Conservation (phyloP, 2,888 invertebrate species). For the Metopia argyrocephala region DNA sequence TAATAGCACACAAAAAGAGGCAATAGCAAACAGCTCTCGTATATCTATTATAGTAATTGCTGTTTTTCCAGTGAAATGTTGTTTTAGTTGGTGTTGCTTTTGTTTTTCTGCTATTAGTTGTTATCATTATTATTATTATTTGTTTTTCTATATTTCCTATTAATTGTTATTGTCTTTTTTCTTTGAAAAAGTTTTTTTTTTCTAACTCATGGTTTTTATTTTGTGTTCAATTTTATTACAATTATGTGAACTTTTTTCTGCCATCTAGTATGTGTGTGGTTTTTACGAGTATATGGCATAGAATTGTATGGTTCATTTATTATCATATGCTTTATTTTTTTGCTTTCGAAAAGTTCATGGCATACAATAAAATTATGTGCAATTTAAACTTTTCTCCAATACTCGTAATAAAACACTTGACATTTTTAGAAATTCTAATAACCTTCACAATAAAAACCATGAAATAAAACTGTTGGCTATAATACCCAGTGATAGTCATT, state of each 20-base stretch:
- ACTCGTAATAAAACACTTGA: conserved; percentile 26
- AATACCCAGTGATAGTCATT: neutral
- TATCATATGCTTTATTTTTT: neutral
- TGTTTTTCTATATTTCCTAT: too few relatives aligned
- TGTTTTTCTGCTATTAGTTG: neutral
- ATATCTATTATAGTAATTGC: conserved; percentile 10
- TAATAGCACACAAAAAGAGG: conserved; percentile 16
- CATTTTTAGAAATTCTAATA: conserved; percentile 7
- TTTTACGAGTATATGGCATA: conserved; percentile 52
- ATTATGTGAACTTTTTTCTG: neutral
- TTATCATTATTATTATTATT: neutral
- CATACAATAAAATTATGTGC: conserved; percentile 29
- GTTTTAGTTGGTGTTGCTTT: conserved; percentile 5
- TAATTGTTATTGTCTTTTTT: neutral
- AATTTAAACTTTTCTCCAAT: conserved; percentile 38
- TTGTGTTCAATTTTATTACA: conserved; percentile 20
- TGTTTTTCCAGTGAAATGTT: too few relatives aligned
- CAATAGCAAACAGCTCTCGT: neutral
- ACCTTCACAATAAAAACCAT: conserved; percentile 1
- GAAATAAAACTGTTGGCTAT: neutral
- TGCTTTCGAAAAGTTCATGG: neutral
- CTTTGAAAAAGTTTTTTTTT: conserved; percentile 34
- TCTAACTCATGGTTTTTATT: neutral
- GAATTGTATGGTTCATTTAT: conserved; percentile 33
- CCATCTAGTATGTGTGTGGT: conserved; percentile 10